phyloP scores from a whole-genome alignment of 2,888 invertebrate species.

The Notodonta ziczac region DNA sequence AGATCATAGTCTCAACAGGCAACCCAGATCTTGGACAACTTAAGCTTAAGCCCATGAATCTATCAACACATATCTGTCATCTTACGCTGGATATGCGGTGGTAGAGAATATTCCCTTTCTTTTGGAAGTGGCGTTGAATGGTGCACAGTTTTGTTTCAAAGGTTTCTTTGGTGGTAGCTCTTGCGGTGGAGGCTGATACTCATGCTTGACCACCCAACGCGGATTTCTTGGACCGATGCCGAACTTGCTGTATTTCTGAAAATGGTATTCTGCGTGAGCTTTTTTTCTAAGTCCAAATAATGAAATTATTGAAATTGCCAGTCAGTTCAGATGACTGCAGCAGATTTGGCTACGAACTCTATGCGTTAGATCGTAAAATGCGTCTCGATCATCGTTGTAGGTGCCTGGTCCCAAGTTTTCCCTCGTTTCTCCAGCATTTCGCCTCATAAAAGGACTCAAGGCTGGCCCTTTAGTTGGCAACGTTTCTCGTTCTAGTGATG shows the following conservation, averaged over 20 bases:
- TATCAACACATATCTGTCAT: slow-evolving; percentile 23
- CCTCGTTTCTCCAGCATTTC: slow-evolving; percentile 53
- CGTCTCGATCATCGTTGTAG: slow-evolving; percentile 59
- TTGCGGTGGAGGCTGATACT: slow-evolving; percentile 71
- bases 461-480: slow-evolving; percentile 71
- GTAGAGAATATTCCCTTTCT: slow-evolving; percentile 63
- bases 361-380: slow-evolving; percentile 65
- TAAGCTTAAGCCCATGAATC: neutral
- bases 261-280: no score
- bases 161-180: slow-evolving; percentile 44
- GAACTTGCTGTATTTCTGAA: slow-evolving; percentile 64
- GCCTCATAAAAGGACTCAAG: slow-evolving; percentile 78
- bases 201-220: slow-evolving; percentile 66
- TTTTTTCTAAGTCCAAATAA: no score
- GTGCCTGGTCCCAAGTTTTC: slow-evolving; percentile 64
- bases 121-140: slow-evolving; percentile 72
- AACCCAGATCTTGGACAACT: no score
- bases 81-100: slow-evolving; percentile 68
- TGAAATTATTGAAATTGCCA: no score
- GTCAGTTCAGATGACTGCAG: neutral
- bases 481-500: slow-evolving; percentile 71
- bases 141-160: slow-evolving; percentile 63
- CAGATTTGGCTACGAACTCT: slow-evolving; percentile 52
- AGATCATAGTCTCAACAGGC: no score
- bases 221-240: slow-evolving; percentile 65